A percentile compares a stretch with the other conserved stretches of the same genome.
These are phyloP conservation scores for Neuroscelio doddi DNA, from an alignment of 2,888 invertebrate genomes.

Conservation along the genomic window DNA sequence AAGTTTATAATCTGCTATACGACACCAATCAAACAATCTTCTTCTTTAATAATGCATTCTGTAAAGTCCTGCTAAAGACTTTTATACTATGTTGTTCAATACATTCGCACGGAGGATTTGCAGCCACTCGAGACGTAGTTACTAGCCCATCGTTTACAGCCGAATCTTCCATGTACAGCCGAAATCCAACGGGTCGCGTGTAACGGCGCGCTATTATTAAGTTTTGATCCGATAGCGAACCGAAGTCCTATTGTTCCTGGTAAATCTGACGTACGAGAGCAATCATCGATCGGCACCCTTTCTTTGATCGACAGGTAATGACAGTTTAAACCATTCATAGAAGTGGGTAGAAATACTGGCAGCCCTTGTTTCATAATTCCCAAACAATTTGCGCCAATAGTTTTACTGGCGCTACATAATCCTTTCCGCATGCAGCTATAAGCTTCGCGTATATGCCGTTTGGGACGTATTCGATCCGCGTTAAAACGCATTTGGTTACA, in stretches of 20 bases:
- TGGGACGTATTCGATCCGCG: conserved; percentile 66
- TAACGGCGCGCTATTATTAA: conserved; percentile 61
- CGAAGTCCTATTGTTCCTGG: conserved; percentile 60
- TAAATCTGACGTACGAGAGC: conserved; percentile 66
- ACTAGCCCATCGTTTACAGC: conserved; percentile 39
- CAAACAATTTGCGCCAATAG: conserved; percentile 58
- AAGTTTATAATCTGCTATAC: too few relatives aligned
- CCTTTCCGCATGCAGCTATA: conserved; percentile 69
- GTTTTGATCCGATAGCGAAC: conserved; percentile 61
- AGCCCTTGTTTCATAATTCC: conserved; percentile 52
- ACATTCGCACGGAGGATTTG: conserved; percentile 20
- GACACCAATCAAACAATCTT: not conserved
- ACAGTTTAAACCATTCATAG: conserved; percentile 67
- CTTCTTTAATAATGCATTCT: conserved; percentile 4
- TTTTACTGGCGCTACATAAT: conserved; percentile 60
- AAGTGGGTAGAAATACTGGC: conserved; percentile 55
- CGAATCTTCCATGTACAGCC: conserved; percentile 48
- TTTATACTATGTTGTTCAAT: conserved; percentile 10
- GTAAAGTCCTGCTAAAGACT: not conserved
- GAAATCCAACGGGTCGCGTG: conserved; percentile 47
- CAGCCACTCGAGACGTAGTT: conserved; percentile 45
- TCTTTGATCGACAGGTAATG: conserved; percentile 71
- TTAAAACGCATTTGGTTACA: conserved; percentile 67
- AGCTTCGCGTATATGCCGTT: conserved; percentile 60
- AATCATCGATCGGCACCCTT: conserved; percentile 68